Base-by-base conservation (phyloP, 2,888 invertebrate genomes). In the Macroteleia sp. region DNA sequence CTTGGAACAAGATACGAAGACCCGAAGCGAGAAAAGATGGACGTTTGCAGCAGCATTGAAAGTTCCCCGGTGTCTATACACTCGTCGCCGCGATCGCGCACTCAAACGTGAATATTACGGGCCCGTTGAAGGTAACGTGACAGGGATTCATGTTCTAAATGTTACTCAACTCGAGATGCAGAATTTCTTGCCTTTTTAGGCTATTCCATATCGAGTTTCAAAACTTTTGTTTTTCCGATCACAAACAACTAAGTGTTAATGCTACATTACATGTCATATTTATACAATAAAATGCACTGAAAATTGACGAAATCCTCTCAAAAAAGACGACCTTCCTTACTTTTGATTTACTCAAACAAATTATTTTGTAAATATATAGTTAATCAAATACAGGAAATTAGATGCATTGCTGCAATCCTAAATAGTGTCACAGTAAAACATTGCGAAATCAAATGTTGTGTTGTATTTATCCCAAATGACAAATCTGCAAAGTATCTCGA, bases 91-190 rank as follows among this genome's bases (percentile, higher is more conserved):
- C 66, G 66, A 61, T 75, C 69, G 76, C 50, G 76, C 70, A 70
- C 57, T 70, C 64, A 76, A 64, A 70, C 64, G 76, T 76, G 69
- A 76, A 76, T 76, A 76, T 76, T 64, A 76, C 64, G 25, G 61
- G 36, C 50, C 32, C 28, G 71, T 20, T 19, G 61, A 77, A 66
- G 56, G 71, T 66, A 39, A 61, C 71, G 44, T 71, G 66, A 77
- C 77, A 71, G 54, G 71, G 70, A 71, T 77, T 77, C 71, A 17
- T 77, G 76, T 77, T 64, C 64, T 44, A 66, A 77, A 70, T 76
- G 50, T 70, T 48, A 25, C 48, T 41, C 52, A 32, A 61, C 59
- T 56, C 46, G 61, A 44, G 36, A 67, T 59, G 67, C 66, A 16
- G 42, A 64, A 64, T 56, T 75, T 48, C 61, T 54, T 44, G 52